These are phyloP conservation scores for Drosophila miranda DNA, from an alignment of 1,140 invertebrate species.

Conservation along the genomic window DNA sequence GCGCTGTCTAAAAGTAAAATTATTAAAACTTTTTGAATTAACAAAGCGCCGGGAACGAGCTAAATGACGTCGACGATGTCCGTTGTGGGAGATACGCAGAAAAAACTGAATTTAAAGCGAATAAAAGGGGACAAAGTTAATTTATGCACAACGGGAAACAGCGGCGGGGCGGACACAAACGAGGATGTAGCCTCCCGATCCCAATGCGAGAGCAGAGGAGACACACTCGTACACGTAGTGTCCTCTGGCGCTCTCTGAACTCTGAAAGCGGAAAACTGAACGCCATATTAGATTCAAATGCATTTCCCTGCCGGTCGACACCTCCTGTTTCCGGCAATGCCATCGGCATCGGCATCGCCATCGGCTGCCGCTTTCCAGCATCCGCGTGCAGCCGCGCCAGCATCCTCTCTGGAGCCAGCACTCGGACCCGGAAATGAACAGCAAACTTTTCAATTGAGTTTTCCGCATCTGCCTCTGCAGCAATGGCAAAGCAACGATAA, in stretches of 20 bases:
- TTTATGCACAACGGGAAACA: constrained; percentile 57
- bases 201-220: constrained; percentile 2
- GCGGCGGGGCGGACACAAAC: constrained; percentile 19
- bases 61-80: constrained; percentile 58
- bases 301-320: constrained; percentile 67
- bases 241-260: constrained; percentile 31
- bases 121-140: constrained; percentile 68
- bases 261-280: constrained; percentile 62
- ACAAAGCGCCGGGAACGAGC: constrained; percentile 56
- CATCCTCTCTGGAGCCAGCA: constrained; percentile 11
- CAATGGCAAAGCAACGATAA: constrained; percentile 37
- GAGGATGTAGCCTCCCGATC: constrained; percentile 8
- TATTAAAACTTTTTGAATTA: constrained; percentile 75
- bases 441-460: constrained; percentile 74
- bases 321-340: constrained; percentile 53
- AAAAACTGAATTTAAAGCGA: constrained; percentile 65
- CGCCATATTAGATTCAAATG: constrained; percentile 75
- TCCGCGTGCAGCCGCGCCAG: too few species aligned
- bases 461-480: constrained; percentile 42
- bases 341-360: neutral
- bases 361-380: too few species aligned
- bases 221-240: constrained; percentile 28
- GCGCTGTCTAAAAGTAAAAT: constrained; percentile 65
- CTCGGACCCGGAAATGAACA: constrained; percentile 63
- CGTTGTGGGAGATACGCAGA: constrained; percentile 26